Base-by-base conservation (phyloP, 2,888 invertebrate species). In the Ariolimax columbianus region DNA sequence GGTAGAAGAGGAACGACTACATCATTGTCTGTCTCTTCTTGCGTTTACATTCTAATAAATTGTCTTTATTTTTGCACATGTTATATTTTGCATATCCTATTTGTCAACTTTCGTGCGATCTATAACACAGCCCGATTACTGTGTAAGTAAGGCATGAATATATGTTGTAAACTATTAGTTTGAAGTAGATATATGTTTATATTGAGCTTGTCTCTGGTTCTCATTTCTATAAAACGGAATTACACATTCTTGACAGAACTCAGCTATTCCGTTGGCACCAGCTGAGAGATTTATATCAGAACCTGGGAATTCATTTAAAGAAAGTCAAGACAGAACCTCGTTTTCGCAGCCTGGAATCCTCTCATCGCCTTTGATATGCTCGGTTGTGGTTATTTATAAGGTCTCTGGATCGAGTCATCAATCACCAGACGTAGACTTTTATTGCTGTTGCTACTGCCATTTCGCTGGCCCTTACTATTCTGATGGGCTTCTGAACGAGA, bases 351-450 rank as follows among this genome's bases (percentile, higher is more conserved):
- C 38, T 70, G 38, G 70, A 36, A 38, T 38, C 0, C 6, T 70
- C 38, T 26, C 4, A 23, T 38, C 38, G 38, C 40, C 70, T 70
- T 70, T 70, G 70, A 70, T 70, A 38, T 66, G 63, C 77, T 14
- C 26, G 66, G 83, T 30, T 38, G 33, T 33, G 19, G 75, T 33
- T 63, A 40, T 59, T 73, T 75, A 66, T 83, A 83, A 63, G 33
- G 77, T 77, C 30, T 33, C 77, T 47, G 33, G 83, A 77, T 77
- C 83, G 77, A 14, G 40, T 33, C 83, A 83, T 83, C 75, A 66
- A 83, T 83, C 83, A 83, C 77, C 19, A 47, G 77, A 77, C 26
- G 33, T 7, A 6, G 83, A 51, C 77, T 51, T 66, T 83, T 83
- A 83, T 83, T 59, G 26, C 26, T 63, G 59, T 11, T n/a, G n/a